phyloP scores from a whole-genome alignment of 2,888 invertebrate genomes.

The Dryobota labecula region DNA sequence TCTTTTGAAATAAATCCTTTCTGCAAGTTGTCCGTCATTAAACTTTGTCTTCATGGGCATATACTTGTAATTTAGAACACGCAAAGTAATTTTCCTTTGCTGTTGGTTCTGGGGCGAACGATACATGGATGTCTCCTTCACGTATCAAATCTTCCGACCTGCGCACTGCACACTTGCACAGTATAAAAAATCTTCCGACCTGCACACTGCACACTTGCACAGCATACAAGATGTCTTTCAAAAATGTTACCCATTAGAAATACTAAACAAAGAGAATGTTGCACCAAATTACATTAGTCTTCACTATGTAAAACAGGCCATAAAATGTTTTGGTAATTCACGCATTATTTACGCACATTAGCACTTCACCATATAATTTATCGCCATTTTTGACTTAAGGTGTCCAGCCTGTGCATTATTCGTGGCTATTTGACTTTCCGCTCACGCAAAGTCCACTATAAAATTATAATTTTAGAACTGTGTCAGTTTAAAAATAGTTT shows the following conservation, averaged over 20 bases:
- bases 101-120: too few relatives aligned
- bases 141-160: too few relatives aligned
- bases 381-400: constrained; percentile 9
- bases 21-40: too few relatives aligned
- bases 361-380: constrained; percentile 20
- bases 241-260: background rate
- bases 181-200: background rate
- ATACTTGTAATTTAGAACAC: too few relatives aligned
- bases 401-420: constrained; percentile 14
- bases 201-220: too few relatives aligned
- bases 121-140: too few relatives aligned
- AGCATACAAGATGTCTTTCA: background rate
- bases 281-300: background rate
- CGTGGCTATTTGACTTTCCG: constrained; percentile 34
- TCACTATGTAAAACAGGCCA: background rate
- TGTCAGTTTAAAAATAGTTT: constrained; percentile 84
- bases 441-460: constrained; percentile 48
- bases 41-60: too few relatives aligned
- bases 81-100: too few relatives aligned
- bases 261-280: background rate
- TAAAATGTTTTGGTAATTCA: constrained; percentile 7
- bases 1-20: too few relatives aligned
- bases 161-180: too few relatives aligned
- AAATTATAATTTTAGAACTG: constrained; percentile 77
- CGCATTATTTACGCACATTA: constrained; percentile 4